Base-by-base conservation (phyloP, 2,797 vertebrate genomes). In the Falco berigora region DNA sequence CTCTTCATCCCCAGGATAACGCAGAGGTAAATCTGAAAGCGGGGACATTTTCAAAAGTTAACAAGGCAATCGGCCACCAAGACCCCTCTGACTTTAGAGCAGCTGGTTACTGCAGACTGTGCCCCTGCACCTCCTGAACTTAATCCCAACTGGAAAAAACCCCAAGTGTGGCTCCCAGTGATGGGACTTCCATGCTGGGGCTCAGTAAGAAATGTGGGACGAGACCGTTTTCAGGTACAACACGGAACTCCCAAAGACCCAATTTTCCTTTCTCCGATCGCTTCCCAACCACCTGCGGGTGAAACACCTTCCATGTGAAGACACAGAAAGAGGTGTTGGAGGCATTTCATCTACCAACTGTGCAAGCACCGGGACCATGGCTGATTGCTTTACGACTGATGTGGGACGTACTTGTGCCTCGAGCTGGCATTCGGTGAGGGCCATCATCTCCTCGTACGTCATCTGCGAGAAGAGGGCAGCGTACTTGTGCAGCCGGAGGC, bases 391-490 rank as follows among this genome's bases (percentile, higher is more conserved):
- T 14, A 32, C 0, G 4, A 28, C 53, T 0, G 21, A 27, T 0
- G 0, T 2, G 38, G 69, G 84, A 96, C 97, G 0, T 97, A 99
- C 99, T 98, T 99, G 99, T 75, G 99, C 98, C 97, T 99, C 99
- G 9, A 99, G 98, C 84, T 99, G 99, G 95, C 99, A 99, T 96
- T 99, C 99, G 0, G 99, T 99, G 91, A 99, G 98, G 62, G 98
- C 98, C 99, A 99, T 99, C 99, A 99, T 99, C 97, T 99, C 99
- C 53, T 99, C 99, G 1, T 99, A 99, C 2, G 98, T 99, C 99
- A 99, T 99, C 78, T 99, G 99, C 11, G 99, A 99, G 98, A 99
- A 99, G 69, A 99, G 98, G 11, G 98, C 98, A 0, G 99, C 99
- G 2, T 99, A 99, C 92, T 99, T 99, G 98, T 99, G 99, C 84